A percentile compares a stretch with the other conserved stretches of the same genome.
phyloP scores from a whole-genome alignment of 1,140 invertebrate genomes.

The Probaryconus sp. region DNA sequence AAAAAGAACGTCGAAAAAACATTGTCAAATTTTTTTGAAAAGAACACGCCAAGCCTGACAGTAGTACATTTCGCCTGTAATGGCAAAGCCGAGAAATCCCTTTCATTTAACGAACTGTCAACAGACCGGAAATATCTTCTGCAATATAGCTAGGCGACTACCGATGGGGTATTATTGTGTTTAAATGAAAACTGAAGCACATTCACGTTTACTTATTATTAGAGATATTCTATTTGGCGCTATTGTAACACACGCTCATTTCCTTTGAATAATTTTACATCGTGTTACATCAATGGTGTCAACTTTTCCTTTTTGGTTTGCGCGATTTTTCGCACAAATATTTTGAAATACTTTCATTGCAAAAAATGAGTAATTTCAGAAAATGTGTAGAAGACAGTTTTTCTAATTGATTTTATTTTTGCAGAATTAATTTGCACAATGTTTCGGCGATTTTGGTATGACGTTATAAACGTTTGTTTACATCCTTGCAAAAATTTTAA shows the following conservation, averaged over 20 bases:
- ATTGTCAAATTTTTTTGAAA: too few species aligned
- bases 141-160: conserved; percentile 48
- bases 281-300: too few species aligned
- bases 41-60: too few species aligned
- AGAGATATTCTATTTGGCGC: conserved; percentile 34
- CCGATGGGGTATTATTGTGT: conserved; percentile 44
- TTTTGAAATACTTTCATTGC: too few species aligned
- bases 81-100: conserved; percentile 20
- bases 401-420: too few species aligned
- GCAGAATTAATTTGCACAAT: too few species aligned
- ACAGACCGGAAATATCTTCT: conserved; percentile 50
- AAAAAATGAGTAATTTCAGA: too few species aligned
- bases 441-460: too few species aligned
- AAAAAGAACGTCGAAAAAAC: too few species aligned
- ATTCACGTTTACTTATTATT: conserved; percentile 47
- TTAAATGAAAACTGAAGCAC: conserved; percentile 49
- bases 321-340: too few species aligned
- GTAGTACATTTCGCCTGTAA: conserved; percentile 13
- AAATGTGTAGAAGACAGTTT: too few species aligned
- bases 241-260: conserved; percentile 22
- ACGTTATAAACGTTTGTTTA: conserved; percentile 12
- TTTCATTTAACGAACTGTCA: conserved; percentile 49
- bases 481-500: conserved; percentile 46
- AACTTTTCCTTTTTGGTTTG: too few species aligned
- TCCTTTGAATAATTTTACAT: conserved; percentile 13